Evolutionary conservation across 2,888 invertebrate genomes (phyloP).

Genomic region (Nephrocerus scutellatus): DNA sequence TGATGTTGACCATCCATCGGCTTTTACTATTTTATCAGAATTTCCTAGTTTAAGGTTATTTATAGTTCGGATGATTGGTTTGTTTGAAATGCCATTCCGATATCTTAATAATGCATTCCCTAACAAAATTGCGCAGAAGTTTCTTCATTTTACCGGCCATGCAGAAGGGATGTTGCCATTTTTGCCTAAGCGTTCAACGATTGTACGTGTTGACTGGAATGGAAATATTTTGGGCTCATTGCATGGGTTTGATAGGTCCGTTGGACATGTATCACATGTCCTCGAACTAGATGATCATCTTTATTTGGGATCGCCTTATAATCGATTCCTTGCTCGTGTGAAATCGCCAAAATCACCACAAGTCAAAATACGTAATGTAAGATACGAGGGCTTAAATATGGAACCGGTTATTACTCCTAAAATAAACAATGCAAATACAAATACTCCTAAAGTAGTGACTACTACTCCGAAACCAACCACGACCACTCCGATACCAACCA

Average conservation of each 20-base stretch:
- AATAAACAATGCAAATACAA: constrained; percentile 30
- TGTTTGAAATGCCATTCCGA: constrained; percentile 60
- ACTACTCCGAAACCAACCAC: constrained; percentile 26
- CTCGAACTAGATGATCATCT: constrained; percentile 59
- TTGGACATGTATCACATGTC: constrained; percentile 57
- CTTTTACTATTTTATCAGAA: constrained; percentile 52
- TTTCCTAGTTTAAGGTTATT: constrained; percentile 63
- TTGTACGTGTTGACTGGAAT: constrained; percentile 62
- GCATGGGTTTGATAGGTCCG: constrained; percentile 55
- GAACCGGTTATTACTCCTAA: constrained; percentile 30
- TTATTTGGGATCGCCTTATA: constrained; percentile 63
- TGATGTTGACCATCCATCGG: constrained; percentile 54
- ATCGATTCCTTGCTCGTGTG: constrained; percentile 59
- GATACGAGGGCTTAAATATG: constrained; percentile 38
- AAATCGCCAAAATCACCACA: constrained; percentile 48
- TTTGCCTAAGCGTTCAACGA: constrained; percentile 50
- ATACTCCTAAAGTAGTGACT: constrained; percentile 23
- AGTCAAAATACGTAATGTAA: constrained; percentile 40
- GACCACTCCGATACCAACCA: constrained; percentile 15
- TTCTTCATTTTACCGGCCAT: constrained; percentile 62
- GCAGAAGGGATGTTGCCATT: constrained; percentile 48
- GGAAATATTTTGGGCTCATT: constrained; percentile 66
- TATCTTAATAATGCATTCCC: constrained; percentile 59
- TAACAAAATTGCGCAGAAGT: constrained; percentile 56
- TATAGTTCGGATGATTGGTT: constrained; percentile 53